A percentile compares a stretch with the other conserved stretches of the same genome.
Conservation (phyloP, 2,113 vertebrate species). For the Bostrychus sinensis region DNA sequence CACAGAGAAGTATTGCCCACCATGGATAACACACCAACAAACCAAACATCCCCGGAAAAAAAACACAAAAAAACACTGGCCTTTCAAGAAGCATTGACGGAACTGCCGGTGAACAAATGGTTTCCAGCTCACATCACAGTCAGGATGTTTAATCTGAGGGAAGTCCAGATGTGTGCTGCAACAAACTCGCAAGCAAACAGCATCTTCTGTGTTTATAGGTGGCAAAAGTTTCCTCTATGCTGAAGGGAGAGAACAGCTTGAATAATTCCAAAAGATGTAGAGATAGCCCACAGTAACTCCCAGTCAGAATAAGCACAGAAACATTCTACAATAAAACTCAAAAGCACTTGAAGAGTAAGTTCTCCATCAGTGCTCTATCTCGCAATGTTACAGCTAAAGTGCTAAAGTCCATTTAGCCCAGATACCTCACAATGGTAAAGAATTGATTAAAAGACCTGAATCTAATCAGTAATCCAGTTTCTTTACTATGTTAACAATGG, state of each 20-base stretch:
- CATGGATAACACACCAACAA: not conserved
- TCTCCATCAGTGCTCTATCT: no score
- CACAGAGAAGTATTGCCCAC: constrained; percentile 41
- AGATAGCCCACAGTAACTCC: no score
- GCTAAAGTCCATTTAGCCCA: no score
- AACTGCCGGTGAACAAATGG: constrained; percentile 61
- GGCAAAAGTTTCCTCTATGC: constrained; percentile 19
- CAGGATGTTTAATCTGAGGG: constrained; percentile 64
- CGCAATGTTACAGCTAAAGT: no score
- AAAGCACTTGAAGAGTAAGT: no score
- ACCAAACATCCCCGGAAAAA: constrained; percentile 3
- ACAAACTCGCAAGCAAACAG: constrained; percentile 38
- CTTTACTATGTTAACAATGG: no score
- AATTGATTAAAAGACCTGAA: no score
- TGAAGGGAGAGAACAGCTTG: not conserved
- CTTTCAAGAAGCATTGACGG: constrained; percentile 57
- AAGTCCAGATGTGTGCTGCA: constrained; percentile 69
- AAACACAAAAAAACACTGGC: constrained; percentile 19
- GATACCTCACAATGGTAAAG: no score
- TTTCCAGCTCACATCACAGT: constrained; percentile 71
- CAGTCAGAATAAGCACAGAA: no score
- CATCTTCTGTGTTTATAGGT: constrained; percentile 47
- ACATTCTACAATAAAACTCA: no score
- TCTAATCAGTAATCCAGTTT: no score
- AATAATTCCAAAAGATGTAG: no score